A percentile compares a stretch with the other conserved stretches of the same genome.
phyloP scores from a whole-genome alignment of 2,113 vertebrate species.

The Natator depressus region DNA sequence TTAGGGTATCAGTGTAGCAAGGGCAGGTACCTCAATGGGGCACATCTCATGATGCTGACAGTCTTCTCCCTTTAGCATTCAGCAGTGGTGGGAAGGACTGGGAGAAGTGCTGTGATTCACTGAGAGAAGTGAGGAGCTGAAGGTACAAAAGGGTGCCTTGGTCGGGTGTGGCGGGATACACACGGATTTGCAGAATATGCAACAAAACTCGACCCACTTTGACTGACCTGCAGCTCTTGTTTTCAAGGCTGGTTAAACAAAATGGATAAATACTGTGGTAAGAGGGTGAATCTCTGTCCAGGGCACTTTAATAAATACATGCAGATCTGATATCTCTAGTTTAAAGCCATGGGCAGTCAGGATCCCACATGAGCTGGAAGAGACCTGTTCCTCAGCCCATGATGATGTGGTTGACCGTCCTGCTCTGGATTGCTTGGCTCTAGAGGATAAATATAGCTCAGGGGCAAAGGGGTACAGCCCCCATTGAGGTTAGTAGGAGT shows the following conservation, averaged over 20 bases:
- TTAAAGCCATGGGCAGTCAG: background rate
- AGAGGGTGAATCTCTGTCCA: background rate
- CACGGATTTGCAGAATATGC: background rate
- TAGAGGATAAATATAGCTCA: background rate
- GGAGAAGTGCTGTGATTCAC: too few relatives aligned
- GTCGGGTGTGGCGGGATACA: rapidly evolving
- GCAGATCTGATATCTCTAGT: background rate
- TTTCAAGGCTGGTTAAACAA: background rate
- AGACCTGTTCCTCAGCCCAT: background rate
- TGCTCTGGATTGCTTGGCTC: background rate
- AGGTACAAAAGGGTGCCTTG: background rate
- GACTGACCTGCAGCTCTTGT: background rate
- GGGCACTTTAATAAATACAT: background rate
- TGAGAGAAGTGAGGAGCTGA: rapidly evolving
- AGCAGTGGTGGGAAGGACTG: background rate
- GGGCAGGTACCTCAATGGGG: background rate
- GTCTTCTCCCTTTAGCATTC: background rate
- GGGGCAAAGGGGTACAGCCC: background rate
- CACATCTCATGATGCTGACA: background rate
- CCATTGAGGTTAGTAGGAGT: background rate
- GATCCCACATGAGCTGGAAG: background rate
- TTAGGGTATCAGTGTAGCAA: background rate
- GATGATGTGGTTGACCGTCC: background rate
- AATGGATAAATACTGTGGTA: background rate
- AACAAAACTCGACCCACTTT: background rate